Base-by-base conservation (phyloP, 2,888 invertebrate species). In the Drosophila macrospina region DNA sequence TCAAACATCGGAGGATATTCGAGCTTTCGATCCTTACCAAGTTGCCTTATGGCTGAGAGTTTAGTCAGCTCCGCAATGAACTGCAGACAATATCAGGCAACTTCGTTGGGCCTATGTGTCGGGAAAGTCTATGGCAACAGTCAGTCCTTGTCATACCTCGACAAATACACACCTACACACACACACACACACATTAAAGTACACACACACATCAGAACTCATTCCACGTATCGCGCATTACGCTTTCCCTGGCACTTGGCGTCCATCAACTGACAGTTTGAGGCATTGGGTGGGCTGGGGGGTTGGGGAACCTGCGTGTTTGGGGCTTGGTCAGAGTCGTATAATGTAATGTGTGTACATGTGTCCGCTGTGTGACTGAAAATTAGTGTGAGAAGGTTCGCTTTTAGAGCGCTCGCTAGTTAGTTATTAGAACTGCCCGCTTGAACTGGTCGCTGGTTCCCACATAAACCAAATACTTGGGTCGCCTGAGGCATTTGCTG, bases 161-260 rank as follows among this genome's bases (percentile, higher is more conserved):
- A 10, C n/a, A 8, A 6, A 28, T 7, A 26, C 51, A 42, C 24
- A 42, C 4, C 47, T 54, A 37, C 20, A 51, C 26, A 59, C 34
- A 45, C 16, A 34, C 55, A 34, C 26, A n/a, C 20, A 2, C 20
- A 20, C 3, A 20, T 20, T 20, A 20, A 20, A 20, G 20, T 20
- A 20, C 20, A 20, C 20, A 37, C n/a, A 57, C 50, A 70, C 75
- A 78, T 85, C 77, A 87, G 77, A 85, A 87, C 88, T 81, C 88
- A 85, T 88, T 86, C 89, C 75, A 69, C 64, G 78, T 73, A 74
- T 75, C 80, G 88, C 89, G 89, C 77, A 87, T 89, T 87, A 89
- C 87, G 77, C 66, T 77, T 79, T 86, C 68, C 81, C 84, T 75
- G 85, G 85, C 81, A 75, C 69, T 84, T 85, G 83, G 77, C 83